These are phyloP conservation scores for Drosophila aff. DNA, from an alignment of 1,140 invertebrate species.

Conservation along the genomic window DNA sequence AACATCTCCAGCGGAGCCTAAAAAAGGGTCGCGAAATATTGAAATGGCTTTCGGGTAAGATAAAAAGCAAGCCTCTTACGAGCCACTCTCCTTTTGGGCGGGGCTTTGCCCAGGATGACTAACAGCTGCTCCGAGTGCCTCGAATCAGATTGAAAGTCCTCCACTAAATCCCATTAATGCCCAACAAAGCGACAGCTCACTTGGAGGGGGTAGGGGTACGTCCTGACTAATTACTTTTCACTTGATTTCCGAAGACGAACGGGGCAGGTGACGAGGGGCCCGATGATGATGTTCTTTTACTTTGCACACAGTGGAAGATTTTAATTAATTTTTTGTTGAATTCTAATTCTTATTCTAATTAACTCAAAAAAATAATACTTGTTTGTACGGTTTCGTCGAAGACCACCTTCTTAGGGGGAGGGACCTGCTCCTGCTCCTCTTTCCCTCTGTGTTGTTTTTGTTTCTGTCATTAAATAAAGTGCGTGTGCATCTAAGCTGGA, in stretches of 20 bases:
- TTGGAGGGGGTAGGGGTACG: conserved; percentile 15
- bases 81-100: not conserved
- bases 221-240: conserved; percentile 59
- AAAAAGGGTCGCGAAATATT: conserved; percentile 58
- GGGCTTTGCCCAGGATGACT: not conserved
- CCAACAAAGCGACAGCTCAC: conserved; percentile 29
- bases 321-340: not conserved
- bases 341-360: not conserved
- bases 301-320: not conserved
- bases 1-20: conserved; percentile 19
- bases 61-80: conserved; percentile 44
- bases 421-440: not conserved
- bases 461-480: conserved; percentile 69
- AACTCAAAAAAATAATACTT: not conserved
- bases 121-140: conserved; percentile 3
- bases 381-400: not conserved
- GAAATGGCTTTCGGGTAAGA: conserved; percentile 46
- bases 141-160: conserved; percentile 16
- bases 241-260: conserved; percentile 32
- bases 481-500: conserved; percentile 67
- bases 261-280: conserved; percentile 1
- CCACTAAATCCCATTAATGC: conserved; percentile 54
- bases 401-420: not conserved
- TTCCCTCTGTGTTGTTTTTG: conserved; percentile 23
- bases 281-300: not conserved